Evolutionary conservation across 2,888 invertebrate species (phyloP).

Genomic region (Orchesellides sinensis): DNA sequence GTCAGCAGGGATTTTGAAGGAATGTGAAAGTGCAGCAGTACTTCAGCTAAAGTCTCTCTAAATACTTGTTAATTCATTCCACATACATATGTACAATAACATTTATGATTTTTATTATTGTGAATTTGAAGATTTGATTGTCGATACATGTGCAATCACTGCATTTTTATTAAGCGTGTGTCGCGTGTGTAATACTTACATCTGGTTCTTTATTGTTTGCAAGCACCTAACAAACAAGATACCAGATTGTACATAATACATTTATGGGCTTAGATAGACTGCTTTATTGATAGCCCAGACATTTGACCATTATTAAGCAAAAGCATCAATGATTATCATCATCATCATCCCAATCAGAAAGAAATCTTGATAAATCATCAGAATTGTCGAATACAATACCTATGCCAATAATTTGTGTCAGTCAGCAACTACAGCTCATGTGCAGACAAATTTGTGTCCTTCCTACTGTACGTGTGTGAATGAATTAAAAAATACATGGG

Average conservation of each 20-base stretch:
- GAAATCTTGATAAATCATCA: neutral
- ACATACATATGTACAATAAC: neutral
- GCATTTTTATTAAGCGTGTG: neutral
- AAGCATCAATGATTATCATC: neutral
- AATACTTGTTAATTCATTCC: conserved; percentile 16
- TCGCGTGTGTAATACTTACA: conserved; percentile 17
- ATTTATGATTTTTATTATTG: neutral
- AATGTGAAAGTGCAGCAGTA: conserved; percentile 51
- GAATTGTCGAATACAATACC: neutral
- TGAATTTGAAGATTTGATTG: conserved; percentile 6
- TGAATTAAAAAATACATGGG: neutral
- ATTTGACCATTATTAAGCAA: neutral
- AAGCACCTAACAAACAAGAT: neutral
- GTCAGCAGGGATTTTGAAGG: conserved; percentile 42
- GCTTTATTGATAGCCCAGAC: too few relatives aligned
- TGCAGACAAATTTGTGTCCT: neutral
- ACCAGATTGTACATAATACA: neutral
- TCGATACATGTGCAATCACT: neutral
- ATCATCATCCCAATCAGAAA: neutral
- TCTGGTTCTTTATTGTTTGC: neutral
- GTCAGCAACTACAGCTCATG: neutral
- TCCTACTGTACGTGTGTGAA: neutral
- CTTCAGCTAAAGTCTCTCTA: conserved; percentile 3
- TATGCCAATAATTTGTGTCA: neutral
- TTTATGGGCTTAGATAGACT: too few relatives aligned